Evolutionary conservation across 2,888 invertebrate genomes (phyloP), one percentile per base, ranked within the genome.

Genomic region (Tinea semifulvella): DNA sequence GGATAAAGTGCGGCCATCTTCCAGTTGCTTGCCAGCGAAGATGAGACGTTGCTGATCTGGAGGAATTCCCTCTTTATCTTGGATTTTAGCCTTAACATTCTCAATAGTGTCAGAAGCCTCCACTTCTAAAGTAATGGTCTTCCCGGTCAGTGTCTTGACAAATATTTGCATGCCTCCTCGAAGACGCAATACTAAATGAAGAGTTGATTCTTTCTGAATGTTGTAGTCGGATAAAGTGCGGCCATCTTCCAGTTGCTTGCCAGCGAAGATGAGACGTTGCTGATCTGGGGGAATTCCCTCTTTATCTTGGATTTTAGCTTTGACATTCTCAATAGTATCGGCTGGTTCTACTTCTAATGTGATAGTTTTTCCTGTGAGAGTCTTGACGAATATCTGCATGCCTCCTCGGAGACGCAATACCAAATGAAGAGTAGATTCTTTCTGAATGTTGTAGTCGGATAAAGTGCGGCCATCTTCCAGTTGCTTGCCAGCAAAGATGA

Each of bases 161-260:
- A 70, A 70, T 1, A 70, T 70, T 42, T 70, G 69, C 69, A 69
- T 70, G 16, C 70, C 70, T 43, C 70, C 70, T 17, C 70, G 59
- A 0, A 74, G 66, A 59, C 74, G 68, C 1, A 75, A 10, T 0
- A 75, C 74, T 3, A 75, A 35, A 3, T 74, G 74, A 0, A 74
- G 60, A 0, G 74, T 74, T 0, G 73, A 73, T 18, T 74, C 74
- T 2, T 74, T 74, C 4, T 74, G 74, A 3, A 74, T 74, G 8
- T 74, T 74, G 35, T 74, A 74, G 43, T 74, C 74, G 0, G 73
- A 73, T 0, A 74, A 52, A 0, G 73, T 74, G 25, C 74, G 69
- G 0, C 74, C 74, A 53, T 74, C 74, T 44, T 74, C 74, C 0
- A 74, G 18, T 16, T 74, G 74, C 11, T 74, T 74, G 0, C 74